phyloP scores from a whole-genome alignment of 2,888 invertebrate species.

The Hesperia comma region DNA sequence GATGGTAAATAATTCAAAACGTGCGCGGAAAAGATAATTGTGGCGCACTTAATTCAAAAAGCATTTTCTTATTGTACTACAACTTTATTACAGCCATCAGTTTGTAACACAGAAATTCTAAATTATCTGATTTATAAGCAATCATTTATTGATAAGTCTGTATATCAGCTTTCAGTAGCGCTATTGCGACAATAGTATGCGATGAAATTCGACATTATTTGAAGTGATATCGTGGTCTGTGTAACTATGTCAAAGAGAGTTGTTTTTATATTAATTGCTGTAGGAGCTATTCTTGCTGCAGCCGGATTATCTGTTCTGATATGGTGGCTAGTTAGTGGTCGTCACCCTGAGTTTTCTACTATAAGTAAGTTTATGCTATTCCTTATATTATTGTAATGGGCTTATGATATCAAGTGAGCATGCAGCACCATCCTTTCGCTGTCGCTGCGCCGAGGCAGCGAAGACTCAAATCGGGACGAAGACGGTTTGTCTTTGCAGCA shows the following conservation, averaged over 20 bases:
- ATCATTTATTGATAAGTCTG: slow-evolving; percentile 5
- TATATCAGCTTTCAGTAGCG: not conserved
- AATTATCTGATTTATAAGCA: slow-evolving; percentile 8
- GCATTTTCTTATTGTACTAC: not conserved
- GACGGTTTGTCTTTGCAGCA: too few relatives aligned
- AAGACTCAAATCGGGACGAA: too few relatives aligned
- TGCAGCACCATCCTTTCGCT: too few relatives aligned
- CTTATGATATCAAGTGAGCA: too few relatives aligned
- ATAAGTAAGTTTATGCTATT: slow-evolving; percentile 44
- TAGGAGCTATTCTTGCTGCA: slow-evolving; percentile 39
- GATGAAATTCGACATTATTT: slow-evolving; percentile 3
- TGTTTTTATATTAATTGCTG: slow-evolving; percentile 37
- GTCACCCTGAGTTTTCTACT: slow-evolving; percentile 41
- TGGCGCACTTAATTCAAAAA: too few relatives aligned
- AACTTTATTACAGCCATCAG: not conserved
- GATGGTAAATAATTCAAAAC: too few relatives aligned
- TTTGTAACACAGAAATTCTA: not conserved
- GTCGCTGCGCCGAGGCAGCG: too few relatives aligned
- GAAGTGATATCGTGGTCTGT: slow-evolving; percentile 4
- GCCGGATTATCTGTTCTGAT: slow-evolving; percentile 47
- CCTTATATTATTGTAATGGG: too few relatives aligned
- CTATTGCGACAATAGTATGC: slow-evolving; percentile 7
- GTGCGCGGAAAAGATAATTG: too few relatives aligned
- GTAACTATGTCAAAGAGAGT: slow-evolving; percentile 39
- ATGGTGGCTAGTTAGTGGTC: slow-evolving; percentile 48